Evolutionary conservation across 2,113 vertebrate species (phyloP).

Genomic region (Terrapene triunguis): DNA sequence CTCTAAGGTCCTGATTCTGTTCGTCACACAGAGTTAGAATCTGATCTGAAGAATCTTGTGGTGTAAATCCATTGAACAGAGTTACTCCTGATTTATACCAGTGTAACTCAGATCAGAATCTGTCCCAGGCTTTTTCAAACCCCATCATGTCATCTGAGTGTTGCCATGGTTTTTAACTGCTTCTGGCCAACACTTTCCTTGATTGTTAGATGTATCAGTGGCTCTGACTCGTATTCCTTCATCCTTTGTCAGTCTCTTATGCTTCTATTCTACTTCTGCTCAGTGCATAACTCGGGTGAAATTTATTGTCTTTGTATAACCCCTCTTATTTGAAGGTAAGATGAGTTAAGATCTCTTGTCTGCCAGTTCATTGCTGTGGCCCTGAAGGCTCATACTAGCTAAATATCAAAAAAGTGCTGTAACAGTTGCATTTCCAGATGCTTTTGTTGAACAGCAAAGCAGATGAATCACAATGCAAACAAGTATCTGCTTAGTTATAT

Average conservation of each 20-base stretch:
- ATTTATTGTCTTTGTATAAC: neutral
- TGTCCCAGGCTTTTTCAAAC: neutral
- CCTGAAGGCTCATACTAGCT: neutral
- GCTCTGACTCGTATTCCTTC: neutral
- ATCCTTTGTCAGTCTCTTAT: neutral
- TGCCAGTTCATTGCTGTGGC: neutral
- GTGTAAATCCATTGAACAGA: neutral
- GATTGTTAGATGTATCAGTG: neutral
- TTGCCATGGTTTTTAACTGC: neutral
- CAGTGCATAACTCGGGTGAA: neutral
- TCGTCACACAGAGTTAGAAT: neutral
- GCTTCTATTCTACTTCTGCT: neutral
- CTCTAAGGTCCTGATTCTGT: too few species aligned
- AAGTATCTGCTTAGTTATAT: conserved; percentile 65
- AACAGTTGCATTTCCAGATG: conserved; percentile 26
- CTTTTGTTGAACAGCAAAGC: neutral
- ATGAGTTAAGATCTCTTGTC: neutral
- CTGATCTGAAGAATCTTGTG: neutral
- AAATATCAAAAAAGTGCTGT: conserved; percentile 31
- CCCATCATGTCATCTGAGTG: neutral
- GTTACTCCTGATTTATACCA: neutral
- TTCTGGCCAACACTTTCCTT: neutral
- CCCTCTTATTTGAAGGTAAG: neutral
- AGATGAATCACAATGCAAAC: conserved; percentile 61
- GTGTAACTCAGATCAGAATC: neutral